Base-by-base conservation (phyloP, 2,113 vertebrate species). In the Tychaedon coryphoeus region DNA sequence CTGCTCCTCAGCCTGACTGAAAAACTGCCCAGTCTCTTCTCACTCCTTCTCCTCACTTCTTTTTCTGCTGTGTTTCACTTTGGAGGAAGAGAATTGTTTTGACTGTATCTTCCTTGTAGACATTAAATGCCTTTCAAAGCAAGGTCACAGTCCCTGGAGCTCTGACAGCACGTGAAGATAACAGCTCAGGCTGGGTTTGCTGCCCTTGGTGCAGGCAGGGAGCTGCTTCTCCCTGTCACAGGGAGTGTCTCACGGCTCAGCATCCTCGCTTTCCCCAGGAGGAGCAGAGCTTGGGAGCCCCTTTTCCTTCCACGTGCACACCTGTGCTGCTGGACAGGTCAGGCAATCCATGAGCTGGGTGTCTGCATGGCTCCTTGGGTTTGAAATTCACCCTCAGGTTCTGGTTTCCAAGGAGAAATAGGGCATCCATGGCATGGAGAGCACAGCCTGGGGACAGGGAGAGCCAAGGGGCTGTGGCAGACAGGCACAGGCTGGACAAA, bases 41-140 rank as follows among this genome's bases (percentile, higher is more conserved):
- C 67, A 20, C 56, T 91, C 47, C 38, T 88, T 90, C 85, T 81
- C 72, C 65, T 92, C 67, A 18, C 83, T 94, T 76, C 56, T 91
- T 86, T 92, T 93, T 86, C 92, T 95, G 65, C 88, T 0, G 5
- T 58, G 60, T 88, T 95, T 92, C 90, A 93, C 82, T 95, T 86
- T 29, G 72, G 79, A 77, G n/a, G 66, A 67, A 62, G 69, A 36
- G 89, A 95, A 92, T 91, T 93, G 57, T 67, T 95, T 84, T 95
- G 92, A 95, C 95, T 75, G 40, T 71, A 48, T 84, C 53, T 96
- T 91, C 95, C 91, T 91, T 72, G 64, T 77, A 90, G 96, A 76
- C 67, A 62, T 77, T 70, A 74, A 96, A 90, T 86, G 91, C 91
- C 94, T 96, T 93, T 95, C 91, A 89, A 75, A 92, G 69, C 95